Base-by-base conservation (phyloP, 2,888 invertebrate species). In the Acrocera orbiculus region DNA sequence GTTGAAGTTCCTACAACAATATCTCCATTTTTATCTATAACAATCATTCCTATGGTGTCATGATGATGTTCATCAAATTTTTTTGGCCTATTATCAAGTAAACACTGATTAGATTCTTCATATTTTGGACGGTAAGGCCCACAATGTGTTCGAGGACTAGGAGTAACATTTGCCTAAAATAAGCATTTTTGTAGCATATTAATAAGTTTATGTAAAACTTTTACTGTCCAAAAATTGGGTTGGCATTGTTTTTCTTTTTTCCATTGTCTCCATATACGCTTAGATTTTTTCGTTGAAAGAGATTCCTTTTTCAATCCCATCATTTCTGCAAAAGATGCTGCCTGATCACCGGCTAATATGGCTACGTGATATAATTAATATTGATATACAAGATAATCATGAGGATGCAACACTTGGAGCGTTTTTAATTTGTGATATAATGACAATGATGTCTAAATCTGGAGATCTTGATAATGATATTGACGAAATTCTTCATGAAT, bases 351-450 rank as follows among this genome's bases (percentile, higher is more conserved):
- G 5, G 81, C 90, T 1, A 98, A 59, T 29, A 98, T n/a, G n/a
- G n/a, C n/a, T n/a, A n/a, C n/a, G n/a, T n/a, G n/a, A 99, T 65
- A 76, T 99, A 27, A 80, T 99, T 35, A 99, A 99, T 58, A 79
- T 99, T 46, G 98, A 99, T 55, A 93, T 99, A 48, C 92, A 90
- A 58, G 98, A 99, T 64, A 99, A 98, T 63, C 92, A 96, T 45
- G 98, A 99, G 59, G 98, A 99, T 61, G 98, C 98, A 1, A 90
- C 96, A 4, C 79, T 98, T 52, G 98, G 98, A 43, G 96, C 98
- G 22, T 95, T 96, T 64, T 69, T 95, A 47, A 93, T 99, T 44
- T 87, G 87, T 61, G 95, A 98, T 61, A 73, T 99, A 64, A 86
- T 92, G 44, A 75, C 78, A 35, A 76, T 83, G 76, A 69, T 96